A percentile compares a stretch with the other conserved stretches of the same genome.
These are phyloP conservation scores for Phymorhynchus buccinoides DNA, from an alignment of 1,140 invertebrate species.

Conservation along the genomic window DNA sequence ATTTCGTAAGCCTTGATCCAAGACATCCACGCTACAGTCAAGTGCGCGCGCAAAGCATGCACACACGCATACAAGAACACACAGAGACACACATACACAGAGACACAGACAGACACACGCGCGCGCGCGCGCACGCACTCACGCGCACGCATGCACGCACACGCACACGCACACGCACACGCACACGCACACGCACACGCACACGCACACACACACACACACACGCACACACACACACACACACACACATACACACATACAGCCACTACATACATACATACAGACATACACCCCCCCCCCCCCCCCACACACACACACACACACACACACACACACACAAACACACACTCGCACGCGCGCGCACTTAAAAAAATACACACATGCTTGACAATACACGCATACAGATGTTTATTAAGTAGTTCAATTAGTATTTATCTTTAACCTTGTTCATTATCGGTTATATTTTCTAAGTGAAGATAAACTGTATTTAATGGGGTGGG, in stretches of 20 bases:
- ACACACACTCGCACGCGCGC: background rate
- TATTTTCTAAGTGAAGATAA: too few relatives aligned
- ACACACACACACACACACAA: constrained; percentile 6
- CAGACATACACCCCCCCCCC: background rate
- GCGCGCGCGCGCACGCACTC: background rate
- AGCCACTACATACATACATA: background rate
- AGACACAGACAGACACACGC: background rate
- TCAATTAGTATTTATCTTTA: too few relatives aligned
- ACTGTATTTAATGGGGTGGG: too few relatives aligned
- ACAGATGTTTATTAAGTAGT: too few relatives aligned
- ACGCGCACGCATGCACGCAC: constrained; percentile 2
- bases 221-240: background rate
- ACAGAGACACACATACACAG: constrained; percentile 1
- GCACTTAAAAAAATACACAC: background rate
- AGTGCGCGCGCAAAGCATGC: too few relatives aligned
- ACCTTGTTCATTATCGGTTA: too few relatives aligned
- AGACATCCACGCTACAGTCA: too few relatives aligned
- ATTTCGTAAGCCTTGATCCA: too few relatives aligned
- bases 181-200: background rate
- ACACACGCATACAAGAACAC: constrained; percentile 7
- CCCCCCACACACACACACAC: constrained; percentile 13
- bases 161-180: constrained; percentile 1
- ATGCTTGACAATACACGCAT: background rate
- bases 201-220: background rate
- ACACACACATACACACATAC: constrained; percentile 2